Percentiles rank a stretch among this genome's conserved stretches.
Evolutionary conservation across 2,113 vertebrate genomes (phyloP).

Genomic region (Chascanopsetta lugubris): DNA sequence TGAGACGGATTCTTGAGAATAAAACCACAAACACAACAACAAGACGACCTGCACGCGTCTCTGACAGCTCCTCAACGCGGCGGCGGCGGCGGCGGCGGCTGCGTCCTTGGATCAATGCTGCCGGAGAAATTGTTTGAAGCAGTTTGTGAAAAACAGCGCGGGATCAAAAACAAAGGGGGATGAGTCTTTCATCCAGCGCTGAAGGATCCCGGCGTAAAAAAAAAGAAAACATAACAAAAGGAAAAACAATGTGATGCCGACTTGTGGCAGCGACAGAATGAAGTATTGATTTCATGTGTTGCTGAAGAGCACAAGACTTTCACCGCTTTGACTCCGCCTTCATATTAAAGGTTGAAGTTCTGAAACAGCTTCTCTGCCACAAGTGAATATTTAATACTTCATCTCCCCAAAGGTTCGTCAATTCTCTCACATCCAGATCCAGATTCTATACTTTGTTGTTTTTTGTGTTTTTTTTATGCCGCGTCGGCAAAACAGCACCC

Average conservation of each 20-base stretch:
- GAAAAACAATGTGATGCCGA: not conserved
- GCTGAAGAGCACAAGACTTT: not conserved
- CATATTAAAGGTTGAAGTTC: constrained; percentile 9
- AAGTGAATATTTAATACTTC: constrained; percentile 17
- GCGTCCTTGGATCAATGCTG: not conserved
- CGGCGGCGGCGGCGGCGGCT: too few relatives aligned
- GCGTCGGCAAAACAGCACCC: not conserved
- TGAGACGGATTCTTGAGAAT: constrained; percentile 1
- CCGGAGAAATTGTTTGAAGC: not conserved
- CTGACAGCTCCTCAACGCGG: not conserved
- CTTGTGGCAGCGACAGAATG: constrained; percentile 2
- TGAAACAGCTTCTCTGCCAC: not conserved
- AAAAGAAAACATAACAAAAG: not conserved
- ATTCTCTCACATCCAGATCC: not conserved
- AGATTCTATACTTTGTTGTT: constrained; percentile 1
- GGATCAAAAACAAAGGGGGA: not conserved
- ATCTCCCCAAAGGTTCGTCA: constrained; percentile 5
- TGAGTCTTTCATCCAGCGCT: not conserved
- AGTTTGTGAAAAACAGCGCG: not conserved
- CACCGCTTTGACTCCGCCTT: not conserved
- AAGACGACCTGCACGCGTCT: not conserved
- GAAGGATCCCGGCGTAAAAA: constrained; percentile 1
- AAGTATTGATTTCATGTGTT: constrained; percentile 28
- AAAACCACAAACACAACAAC: not conserved
- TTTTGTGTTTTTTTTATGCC: not conserved